Percentiles rank a stretch among this genome's conserved stretches.
Evolutionary conservation across 2,888 invertebrate genomes (phyloP).

Genomic region (Athrips mouffetella): DNA sequence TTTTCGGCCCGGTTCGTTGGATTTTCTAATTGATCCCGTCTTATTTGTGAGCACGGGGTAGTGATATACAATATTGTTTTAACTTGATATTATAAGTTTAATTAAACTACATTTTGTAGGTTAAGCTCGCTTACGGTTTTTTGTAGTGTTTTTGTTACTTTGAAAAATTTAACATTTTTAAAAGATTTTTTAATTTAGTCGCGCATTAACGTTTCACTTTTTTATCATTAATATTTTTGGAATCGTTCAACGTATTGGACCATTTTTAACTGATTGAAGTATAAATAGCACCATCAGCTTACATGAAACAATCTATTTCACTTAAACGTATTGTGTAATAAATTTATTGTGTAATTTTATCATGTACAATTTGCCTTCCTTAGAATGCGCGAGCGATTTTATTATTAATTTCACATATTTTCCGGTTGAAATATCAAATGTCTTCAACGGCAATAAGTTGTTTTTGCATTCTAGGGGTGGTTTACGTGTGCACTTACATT

Average conservation of each 20-base stretch:
- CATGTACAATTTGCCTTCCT: conserved; percentile 27
- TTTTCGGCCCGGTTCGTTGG: conserved; percentile 74
- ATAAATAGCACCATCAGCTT: conserved; percentile 41
- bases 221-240: conserved; percentile 40
- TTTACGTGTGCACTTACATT: conserved; percentile 28
- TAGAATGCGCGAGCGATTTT: conserved; percentile 31
- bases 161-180: conserved; percentile 70
- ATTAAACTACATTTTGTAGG: conserved; percentile 60
- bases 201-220: conserved; percentile 60
- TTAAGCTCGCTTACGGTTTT: conserved; percentile 68
- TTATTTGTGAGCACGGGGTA: conserved; percentile 41
- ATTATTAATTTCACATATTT: not conserved
- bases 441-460: conserved; percentile 11
- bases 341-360: conserved; percentile 38
- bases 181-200: conserved; percentile 52
- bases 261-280: conserved; percentile 37
- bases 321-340: conserved; percentile 36
- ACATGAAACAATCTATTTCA: conserved; percentile 35
- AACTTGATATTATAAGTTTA: conserved; percentile 70
- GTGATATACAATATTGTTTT: conserved; percentile 67
- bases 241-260: conserved; percentile 53
- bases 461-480: conserved; percentile 30
- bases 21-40: conserved; percentile 52
- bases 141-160: conserved; percentile 69
- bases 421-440: not conserved